phyloP scores from a whole-genome alignment of 2,113 vertebrate genomes.

The Lichenostomus cassidix region DNA sequence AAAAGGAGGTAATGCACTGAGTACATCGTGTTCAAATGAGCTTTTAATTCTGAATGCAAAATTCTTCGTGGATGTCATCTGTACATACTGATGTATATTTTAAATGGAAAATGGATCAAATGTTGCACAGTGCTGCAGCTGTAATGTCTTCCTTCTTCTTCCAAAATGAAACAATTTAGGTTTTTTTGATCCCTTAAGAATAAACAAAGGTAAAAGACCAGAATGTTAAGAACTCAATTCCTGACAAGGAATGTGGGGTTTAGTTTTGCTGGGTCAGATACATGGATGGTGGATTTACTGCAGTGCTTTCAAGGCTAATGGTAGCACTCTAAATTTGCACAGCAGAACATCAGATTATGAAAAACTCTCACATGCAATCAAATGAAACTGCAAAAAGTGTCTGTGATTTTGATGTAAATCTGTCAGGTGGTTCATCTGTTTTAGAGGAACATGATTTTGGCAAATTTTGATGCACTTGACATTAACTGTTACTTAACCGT shows the following conservation, averaged over 20 bases:
- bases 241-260: background rate
- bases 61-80: background rate
- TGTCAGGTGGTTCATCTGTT: conserved; percentile 5
- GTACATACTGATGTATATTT: background rate
- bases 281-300: background rate
- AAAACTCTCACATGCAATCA: background rate
- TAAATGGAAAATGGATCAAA: background rate
- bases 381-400: background rate
- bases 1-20: background rate
- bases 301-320: background rate
- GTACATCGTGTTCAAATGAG: background rate
- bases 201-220: background rate
- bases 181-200: background rate
- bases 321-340: background rate
- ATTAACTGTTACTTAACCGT: background rate
- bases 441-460: background rate
- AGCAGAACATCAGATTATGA: background rate
- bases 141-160: background rate
- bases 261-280: background rate
- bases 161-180: background rate
- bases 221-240: background rate
- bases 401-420: conserved; percentile 32
- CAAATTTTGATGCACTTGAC: background rate
- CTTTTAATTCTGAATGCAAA: background rate
- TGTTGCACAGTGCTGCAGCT: background rate